Evolutionary conservation across 1,140 invertebrate genomes (phyloP), one percentile per base, ranked within the genome.

Genomic region (Sinella curviseta): DNA sequence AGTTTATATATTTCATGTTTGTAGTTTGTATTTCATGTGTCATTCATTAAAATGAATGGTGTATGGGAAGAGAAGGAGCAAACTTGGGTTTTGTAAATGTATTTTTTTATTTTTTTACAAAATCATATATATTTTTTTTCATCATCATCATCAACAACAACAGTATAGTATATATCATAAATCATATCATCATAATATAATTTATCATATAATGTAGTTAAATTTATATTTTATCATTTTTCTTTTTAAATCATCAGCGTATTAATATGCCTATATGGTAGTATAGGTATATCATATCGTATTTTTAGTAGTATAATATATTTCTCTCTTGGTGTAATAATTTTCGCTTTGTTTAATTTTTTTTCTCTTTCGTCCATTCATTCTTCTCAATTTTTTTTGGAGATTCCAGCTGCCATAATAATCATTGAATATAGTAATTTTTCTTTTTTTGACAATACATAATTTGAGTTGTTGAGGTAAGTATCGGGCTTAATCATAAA

Each of bases 351-450:
- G n/a, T n/a, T n/a, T n/a, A n/a, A n/a, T n/a, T 31, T 70, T 30
- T 17, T 65, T 70, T n/a, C 26, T 70, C 65, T 31, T 70, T 8
- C 12, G 65, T 33, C 24, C 65, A 70, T 70, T 30, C 65, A 70
- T 33, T 70, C 65, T 31, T n/a, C n/a, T n/a, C n/a, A n/a, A n/a
- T n/a, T n/a, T n/a, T n/a, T 70, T 70, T 70, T 70, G 65, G 65
- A 70, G 65, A 70, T 70, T 70, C 65, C 65, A 70, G 65, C 65
- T 70, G 65, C 65, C 65, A 31, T 70, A n/a, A n/a, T n/a, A n/a
- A n/a, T n/a, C n/a, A n/a, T n/a, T n/a, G n/a, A n/a, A 12, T 70
- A 17, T 70, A 33, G 12, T 70, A 31, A 8, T 14, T 60, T 60
- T 60, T 70, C 2, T 70, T 12, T 17, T 12, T n/a, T 65, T 65